phyloP scores from a whole-genome alignment of 1,140 invertebrate genomes.

The Microplitis demolitor region DNA sequence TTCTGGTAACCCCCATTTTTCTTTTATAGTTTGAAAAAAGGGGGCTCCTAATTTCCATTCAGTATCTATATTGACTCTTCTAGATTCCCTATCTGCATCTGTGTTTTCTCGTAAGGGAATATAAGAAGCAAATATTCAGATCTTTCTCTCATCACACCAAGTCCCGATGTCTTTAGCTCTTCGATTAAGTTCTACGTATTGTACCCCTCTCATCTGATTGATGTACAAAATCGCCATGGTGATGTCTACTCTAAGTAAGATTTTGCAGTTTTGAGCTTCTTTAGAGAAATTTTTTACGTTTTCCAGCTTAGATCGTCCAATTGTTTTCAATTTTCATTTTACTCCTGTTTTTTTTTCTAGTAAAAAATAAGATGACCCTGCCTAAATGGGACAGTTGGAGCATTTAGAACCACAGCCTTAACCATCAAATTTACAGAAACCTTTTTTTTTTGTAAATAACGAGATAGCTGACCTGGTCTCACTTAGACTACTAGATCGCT shows the following conservation, averaged over 20 bases:
- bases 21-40: not conserved
- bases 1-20: not conserved
- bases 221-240: not conserved
- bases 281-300: too few species aligned
- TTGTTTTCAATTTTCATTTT: too few species aligned
- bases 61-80: not conserved
- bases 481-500: too few species aligned
- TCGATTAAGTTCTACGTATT: not conserved
- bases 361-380: too few species aligned
- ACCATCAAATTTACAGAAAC: too few species aligned
- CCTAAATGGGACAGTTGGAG: too few species aligned
- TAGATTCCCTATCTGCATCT: not conserved
- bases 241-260: not conserved
- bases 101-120: not conserved
- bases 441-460: too few species aligned
- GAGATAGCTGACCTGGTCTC: too few species aligned
- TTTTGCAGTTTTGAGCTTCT: too few species aligned
- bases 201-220: not conserved
- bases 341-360: too few species aligned
- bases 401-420: too few species aligned
- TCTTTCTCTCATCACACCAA: not conserved
- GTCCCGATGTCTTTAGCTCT: not conserved
- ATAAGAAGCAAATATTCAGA: not conserved
- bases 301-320: too few species aligned
- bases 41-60: not conserved